A percentile compares a stretch with the other conserved stretches of the same genome.
phyloP scores from a whole-genome alignment of 2,113 vertebrate species.

The Alouatta palliata region DNA sequence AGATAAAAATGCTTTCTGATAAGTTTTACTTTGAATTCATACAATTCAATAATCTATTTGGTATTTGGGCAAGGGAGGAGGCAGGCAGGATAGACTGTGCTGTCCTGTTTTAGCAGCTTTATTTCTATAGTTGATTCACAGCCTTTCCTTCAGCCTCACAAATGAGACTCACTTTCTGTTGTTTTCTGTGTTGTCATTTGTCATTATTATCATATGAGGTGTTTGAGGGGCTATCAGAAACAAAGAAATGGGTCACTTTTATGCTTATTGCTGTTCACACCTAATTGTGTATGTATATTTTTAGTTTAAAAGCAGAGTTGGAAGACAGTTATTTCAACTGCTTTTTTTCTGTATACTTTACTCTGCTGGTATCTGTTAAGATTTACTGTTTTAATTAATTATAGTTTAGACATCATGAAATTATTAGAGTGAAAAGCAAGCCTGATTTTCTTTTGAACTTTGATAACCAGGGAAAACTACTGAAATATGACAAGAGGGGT shows the following conservation, averaged over 20 bases:
- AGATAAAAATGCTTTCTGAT: neutral
- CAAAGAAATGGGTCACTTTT: neutral
- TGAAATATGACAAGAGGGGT: neutral
- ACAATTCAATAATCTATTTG: neutral
- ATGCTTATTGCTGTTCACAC: neutral
- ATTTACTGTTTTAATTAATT: conserved; percentile 42
- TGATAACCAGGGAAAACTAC: neutral
- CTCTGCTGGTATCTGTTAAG: neutral
- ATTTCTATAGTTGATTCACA: neutral
- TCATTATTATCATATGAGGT: neutral
- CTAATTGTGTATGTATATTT: neutral
- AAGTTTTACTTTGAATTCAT: neutral
- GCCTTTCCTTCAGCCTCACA: neutral
- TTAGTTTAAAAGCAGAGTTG: neutral
- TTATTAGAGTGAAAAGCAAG: neutral
- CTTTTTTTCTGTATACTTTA: neutral
- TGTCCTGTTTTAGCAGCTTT: neutral
- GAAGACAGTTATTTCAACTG: neutral
- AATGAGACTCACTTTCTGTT: neutral
- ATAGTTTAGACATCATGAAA: neutral
- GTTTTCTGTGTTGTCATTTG: neutral
- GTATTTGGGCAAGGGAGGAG: neutral
- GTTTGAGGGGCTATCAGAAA: neutral
- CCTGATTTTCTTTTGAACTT: neutral
- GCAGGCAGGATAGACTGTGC: rapidly evolving